phyloP scores from a whole-genome alignment of 2,113 vertebrate species.

The Procavia capensis region DNA sequence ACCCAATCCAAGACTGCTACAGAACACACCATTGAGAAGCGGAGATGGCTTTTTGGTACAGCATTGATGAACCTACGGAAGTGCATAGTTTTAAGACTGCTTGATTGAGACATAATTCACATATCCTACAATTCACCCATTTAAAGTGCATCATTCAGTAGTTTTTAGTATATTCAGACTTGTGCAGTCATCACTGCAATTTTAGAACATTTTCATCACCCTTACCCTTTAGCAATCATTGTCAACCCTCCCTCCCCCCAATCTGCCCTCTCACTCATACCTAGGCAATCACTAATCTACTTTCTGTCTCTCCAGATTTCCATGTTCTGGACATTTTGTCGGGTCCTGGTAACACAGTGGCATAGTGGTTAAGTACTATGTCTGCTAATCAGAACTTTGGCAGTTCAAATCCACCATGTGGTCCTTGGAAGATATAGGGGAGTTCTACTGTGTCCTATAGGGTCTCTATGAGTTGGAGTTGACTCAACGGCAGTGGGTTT shows the following conservation, averaged over 20 bases:
- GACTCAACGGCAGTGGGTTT: too few species aligned
- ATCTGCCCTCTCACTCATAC: not conserved
- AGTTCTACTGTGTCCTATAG: too few species aligned
- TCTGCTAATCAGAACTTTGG: too few species aligned
- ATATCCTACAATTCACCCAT: not conserved
- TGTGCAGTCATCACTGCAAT: not conserved
- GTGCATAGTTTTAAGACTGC: not conserved
- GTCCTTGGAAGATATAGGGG: too few species aligned
- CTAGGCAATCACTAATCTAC: not conserved
- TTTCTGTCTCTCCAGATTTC: not conserved
- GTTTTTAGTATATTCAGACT: too few species aligned
- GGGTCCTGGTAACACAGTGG: too few species aligned
- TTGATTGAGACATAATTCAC: not conserved
- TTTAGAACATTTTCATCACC: not conserved
- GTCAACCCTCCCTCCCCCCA: not conserved
- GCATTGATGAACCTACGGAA: not conserved
- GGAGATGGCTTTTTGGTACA: not conserved
- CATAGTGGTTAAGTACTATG: too few species aligned
- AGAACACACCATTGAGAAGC: not conserved
- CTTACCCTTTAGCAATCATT: not conserved
- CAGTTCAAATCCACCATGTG: too few species aligned
- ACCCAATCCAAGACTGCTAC: too few species aligned
- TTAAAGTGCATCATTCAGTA: not conserved
- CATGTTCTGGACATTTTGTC: not conserved
- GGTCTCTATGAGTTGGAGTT: too few species aligned